Base-by-base conservation (phyloP, 1,140 invertebrate species). In the Pseudomyrmex flavicornis region DNA sequence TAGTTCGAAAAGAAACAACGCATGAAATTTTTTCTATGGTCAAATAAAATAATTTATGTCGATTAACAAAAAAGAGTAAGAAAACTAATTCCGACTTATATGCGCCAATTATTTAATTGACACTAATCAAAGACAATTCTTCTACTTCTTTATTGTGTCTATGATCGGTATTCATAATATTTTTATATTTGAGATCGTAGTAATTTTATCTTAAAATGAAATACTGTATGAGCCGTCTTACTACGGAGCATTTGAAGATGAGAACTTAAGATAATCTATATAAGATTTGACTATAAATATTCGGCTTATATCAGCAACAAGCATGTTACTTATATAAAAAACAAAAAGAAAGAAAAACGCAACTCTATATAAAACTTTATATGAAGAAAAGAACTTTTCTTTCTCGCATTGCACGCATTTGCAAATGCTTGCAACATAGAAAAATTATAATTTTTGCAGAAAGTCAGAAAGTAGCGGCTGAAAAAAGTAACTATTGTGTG, bases 91-190 rank as follows among this genome's bases (percentile, higher is more conserved):
- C 4, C 20, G 52, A 54, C 52, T 35, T 35, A 35, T 72, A 52
- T 56, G 69, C 22, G 50, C 52, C 52, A 56, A 56, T 72, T 72
- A 72, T 72, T 72, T 72, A 56, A 72, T 72, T n/a, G 69, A 72
- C 52, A 72, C 52, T 44, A 66, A 66, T 48, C n/a, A 15, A 65
- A 35, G 35, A 35, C 5, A 7, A 35, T 35, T 35, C 5, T 35
- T 35, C 5, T 35, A 35, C 35, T 7, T 35, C 35, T 35, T 35
- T 35, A 35, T 35, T 3, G 35, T 35, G 35, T 35, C 35, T 7
- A 7, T 35, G 35, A 35, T 5, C 35, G 35, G 35, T 7, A 35
- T 35, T 35, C 35, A 35, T 35, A 35, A 35, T 35, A 35, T 35
- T 35, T 35, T 35, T 35, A 35, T 35, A 35, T 35, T 35, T 35